phyloP scores from a whole-genome alignment of 2,113 vertebrate species.

The Girardinichthys multiradiatus region DNA sequence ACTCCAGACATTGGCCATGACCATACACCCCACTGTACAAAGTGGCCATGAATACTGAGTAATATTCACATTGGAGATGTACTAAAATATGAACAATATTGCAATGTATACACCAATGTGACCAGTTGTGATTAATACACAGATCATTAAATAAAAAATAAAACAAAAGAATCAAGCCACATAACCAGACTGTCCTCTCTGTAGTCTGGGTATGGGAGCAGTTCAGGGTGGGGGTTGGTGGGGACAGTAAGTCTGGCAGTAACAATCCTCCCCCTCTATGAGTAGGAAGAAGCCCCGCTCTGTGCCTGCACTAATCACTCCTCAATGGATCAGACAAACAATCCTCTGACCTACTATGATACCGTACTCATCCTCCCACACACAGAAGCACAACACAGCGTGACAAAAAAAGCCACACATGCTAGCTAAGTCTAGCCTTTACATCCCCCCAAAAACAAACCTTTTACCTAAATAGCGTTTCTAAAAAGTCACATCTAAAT shows the following conservation, averaged over 20 bases:
- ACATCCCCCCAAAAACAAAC: slow-evolving; percentile 12
- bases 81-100: background rate
- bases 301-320: slow-evolving; percentile 66
- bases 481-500: slow-evolving; percentile 30
- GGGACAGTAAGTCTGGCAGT: slow-evolving; percentile 29
- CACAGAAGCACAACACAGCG: slow-evolving; percentile 12
- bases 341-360: slow-evolving; percentile 73
- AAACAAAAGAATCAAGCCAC: slow-evolving; percentile 9
- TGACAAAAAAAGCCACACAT: slow-evolving; percentile 14
- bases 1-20: slow-evolving; percentile 27
- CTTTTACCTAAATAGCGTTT: slow-evolving; percentile 1
- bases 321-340: slow-evolving; percentile 75
- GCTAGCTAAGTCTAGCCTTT: slow-evolving; percentile 34
- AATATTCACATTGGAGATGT: background rate
- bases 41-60: background rate
- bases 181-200: slow-evolving; percentile 19
- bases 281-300: slow-evolving; percentile 54
- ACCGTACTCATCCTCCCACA: slow-evolving; percentile 36
- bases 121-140: background rate
- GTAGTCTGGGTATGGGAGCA: slow-evolving; percentile 42
- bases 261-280: slow-evolving; percentile 44
- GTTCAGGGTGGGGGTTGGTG: slow-evolving; percentile 20
- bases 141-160: slow-evolving; percentile 1
- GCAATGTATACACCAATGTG: background rate
- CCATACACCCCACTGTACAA: background rate